These are phyloP conservation scores for Scaptomyza cyrtandrae DNA, from an alignment of 2,888 invertebrate genomes.

Conservation along the genomic window DNA sequence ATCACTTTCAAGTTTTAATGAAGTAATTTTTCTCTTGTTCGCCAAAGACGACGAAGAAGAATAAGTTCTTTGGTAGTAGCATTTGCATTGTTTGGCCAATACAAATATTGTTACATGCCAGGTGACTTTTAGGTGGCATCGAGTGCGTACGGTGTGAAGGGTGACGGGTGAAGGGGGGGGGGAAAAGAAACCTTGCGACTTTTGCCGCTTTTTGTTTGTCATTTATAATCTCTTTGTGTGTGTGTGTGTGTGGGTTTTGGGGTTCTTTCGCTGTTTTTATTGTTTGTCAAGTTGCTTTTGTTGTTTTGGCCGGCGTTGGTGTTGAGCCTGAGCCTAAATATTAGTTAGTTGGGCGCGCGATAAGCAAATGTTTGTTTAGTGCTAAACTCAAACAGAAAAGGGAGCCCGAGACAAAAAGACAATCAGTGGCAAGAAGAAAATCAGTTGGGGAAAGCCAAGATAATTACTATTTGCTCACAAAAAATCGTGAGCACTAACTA, in stretches of 20 bases:
- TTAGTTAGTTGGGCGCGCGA: conserved; percentile 45
- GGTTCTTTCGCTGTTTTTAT: conserved; percentile 31
- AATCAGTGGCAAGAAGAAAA: conserved; percentile 3
- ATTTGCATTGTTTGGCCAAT: conserved; percentile 60
- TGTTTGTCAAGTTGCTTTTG: conserved; percentile 41
- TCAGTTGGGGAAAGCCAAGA: conserved; percentile 38
- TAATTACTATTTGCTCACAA: conserved; percentile 20
- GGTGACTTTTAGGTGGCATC: conserved; percentile 43
- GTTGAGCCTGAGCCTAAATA: conserved; percentile 25
- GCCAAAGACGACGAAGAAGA: neutral
- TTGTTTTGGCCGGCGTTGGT: conserved; percentile 19
- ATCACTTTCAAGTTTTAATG: conserved; percentile 69
- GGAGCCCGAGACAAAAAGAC: conserved; percentile 1
- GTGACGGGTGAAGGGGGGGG: too few species aligned
- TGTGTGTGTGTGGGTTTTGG: neutral
- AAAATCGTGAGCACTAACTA: conserved; percentile 20
- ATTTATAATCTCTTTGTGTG: conserved; percentile 55
- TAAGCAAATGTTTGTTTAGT: conserved; percentile 43
- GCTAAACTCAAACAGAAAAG: neutral
- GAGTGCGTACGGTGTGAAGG: neutral
- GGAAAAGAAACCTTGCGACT: conserved; percentile 41
- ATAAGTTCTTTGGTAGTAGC: conserved; percentile 20
- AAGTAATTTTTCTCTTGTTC: conserved; percentile 68
- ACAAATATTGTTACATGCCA: conserved; percentile 60
- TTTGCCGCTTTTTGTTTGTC: conserved; percentile 57